Evolutionary conservation across 2,797 vertebrate genomes (phyloP), one percentile per base, ranked within the genome.

Genomic region (Galaxias olidus): DNA sequence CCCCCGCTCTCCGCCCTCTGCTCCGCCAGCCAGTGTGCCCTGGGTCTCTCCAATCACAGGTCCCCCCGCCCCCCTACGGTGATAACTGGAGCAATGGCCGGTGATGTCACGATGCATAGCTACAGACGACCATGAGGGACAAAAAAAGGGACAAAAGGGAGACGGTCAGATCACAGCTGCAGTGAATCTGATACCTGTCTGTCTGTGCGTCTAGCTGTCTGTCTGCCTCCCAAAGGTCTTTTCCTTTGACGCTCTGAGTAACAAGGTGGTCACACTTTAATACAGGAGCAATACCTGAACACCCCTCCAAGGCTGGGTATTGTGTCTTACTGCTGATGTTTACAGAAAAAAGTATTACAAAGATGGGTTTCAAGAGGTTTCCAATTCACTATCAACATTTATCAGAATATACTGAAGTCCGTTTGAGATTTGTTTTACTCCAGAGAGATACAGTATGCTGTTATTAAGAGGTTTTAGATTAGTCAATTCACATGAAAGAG

Each of bases 1-100:
- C 40, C 61, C 12, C n/a, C 49, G 49, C 77, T 68, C 70, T 79
- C 76, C 54, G 68, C 65, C 74, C 75, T 73, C 68, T 54, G 43
- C 58, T 30, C 30, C 30, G 6, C 30, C 30, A 30, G 30, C 40
- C 15, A 41, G 56, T 74, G 69, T 69, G 72, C 74, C 70, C 13
- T 15, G 62, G 75, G 78, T 75, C 65, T 63, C 73, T 71, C 61
- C 4, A 44, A 63, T 62, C 49, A 64, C 68, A 71, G 74, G 71
- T 79, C 72, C 72, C 45, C 9, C 15, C n/a, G 20, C 46, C 72
- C 45, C 9, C 15, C n/a, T 30, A 44, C 53, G 41, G 80, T 84
- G 82, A 74, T 87, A 89, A 87, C 76, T 79, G 85, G 83, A 87
- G 80, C 76, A 82, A 81, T 73, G 61, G 58, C 66, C 63, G 62